A percentile compares a stretch with the other conserved stretches of the same genome.
These are phyloP conservation scores for Charadrius vociferus DNA, from an alignment of 2,113 vertebrate species.

Conservation along the genomic window DNA sequence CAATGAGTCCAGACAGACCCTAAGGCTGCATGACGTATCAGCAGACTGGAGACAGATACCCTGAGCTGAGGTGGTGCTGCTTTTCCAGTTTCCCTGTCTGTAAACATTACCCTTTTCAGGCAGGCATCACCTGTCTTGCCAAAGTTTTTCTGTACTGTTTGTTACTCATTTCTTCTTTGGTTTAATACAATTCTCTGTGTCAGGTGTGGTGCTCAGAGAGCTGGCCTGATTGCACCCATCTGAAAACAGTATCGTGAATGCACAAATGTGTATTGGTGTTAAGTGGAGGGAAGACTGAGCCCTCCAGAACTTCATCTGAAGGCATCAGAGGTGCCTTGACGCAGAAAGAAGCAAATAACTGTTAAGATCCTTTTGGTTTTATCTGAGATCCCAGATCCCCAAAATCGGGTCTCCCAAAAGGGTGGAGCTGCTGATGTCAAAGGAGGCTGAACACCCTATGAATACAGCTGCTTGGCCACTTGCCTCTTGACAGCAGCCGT, in stretches of 20 bases:
- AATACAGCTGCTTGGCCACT: background rate
- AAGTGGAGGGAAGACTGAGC: background rate
- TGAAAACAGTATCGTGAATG: background rate
- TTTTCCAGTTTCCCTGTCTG: background rate
- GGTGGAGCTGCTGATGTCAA: background rate
- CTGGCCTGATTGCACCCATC: background rate
- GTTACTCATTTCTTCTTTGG: background rate
- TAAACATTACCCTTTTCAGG: background rate
- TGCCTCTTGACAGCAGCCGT: background rate
- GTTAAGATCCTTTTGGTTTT: background rate
- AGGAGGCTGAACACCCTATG: background rate
- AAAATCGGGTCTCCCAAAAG: background rate
- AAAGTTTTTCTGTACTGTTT: background rate
- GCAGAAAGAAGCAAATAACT: background rate
- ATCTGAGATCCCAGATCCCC: background rate
- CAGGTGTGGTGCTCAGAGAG: background rate
- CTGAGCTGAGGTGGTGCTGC: background rate
- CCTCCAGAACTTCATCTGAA: background rate
- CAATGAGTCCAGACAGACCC: background rate
- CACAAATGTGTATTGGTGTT: background rate
- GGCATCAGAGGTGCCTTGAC: rapidly evolving
- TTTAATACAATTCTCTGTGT: background rate
- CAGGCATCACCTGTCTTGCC: background rate
- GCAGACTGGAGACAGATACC: background rate
- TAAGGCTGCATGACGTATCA: background rate